Conservation (phyloP, 2,113 vertebrate genomes). For the Protobothrops mucrosquamatus region DNA sequence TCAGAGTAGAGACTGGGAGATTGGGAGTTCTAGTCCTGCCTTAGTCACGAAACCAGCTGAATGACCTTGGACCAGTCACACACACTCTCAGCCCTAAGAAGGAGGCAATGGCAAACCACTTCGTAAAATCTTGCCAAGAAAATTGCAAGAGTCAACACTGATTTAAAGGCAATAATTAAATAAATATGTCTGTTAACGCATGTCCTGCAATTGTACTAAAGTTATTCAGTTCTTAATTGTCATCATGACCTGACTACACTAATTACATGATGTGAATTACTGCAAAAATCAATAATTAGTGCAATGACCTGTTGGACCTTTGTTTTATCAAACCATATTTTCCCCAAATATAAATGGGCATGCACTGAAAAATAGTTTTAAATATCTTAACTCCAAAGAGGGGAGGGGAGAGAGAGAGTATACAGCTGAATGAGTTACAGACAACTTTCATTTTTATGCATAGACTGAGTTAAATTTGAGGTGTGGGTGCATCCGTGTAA, state of each 20-base stretch:
- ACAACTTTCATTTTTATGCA: constrained; percentile 44
- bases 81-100: not conserved
- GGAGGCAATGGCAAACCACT: not conserved
- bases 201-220: not conserved
- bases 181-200: not conserved
- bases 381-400: constrained; percentile 22
- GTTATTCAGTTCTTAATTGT: not conserved
- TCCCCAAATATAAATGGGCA: not conserved
- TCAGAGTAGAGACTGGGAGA: not conserved
- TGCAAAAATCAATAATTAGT: not conserved
- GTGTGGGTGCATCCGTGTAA: not conserved
- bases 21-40: not conserved
- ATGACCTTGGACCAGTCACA: not conserved
- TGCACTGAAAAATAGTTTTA: not conserved
- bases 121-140: not conserved
- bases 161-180: not conserved
- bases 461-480: constrained; percentile 44
- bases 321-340: constrained; percentile 19
- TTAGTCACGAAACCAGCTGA: not conserved
- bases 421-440: constrained; percentile 38
- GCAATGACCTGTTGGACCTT: not conserved
- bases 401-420: not conserved
- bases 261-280: not conserved
- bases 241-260: not conserved
- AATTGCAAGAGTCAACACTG: not conserved